Conservation (phyloP, 2,113 vertebrate species). For the Bettongia penicillata region DNA sequence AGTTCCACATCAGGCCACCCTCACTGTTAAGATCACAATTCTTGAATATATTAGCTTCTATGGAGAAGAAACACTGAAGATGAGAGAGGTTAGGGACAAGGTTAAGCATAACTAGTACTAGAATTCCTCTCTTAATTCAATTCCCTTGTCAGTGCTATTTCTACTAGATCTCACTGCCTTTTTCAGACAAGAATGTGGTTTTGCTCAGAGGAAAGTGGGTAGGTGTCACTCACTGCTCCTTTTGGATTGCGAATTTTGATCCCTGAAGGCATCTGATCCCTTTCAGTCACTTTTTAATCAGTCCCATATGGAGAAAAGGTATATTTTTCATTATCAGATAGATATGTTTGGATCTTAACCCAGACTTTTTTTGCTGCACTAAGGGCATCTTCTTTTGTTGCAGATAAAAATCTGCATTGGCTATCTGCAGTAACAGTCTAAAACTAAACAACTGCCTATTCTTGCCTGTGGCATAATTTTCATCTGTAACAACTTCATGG, state of each 20-base stretch:
- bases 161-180: not conserved
- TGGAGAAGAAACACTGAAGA: not conserved
- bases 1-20: not conserved
- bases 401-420: not conserved
- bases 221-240: not conserved
- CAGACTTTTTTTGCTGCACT: not conserved
- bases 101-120: not conserved
- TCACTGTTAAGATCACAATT: not conserved
- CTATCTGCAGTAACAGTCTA: not conserved
- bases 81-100: not conserved
- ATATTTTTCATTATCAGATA: constrained; percentile 1
- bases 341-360: not conserved
- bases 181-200: not conserved
- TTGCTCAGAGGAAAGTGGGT: not conserved
- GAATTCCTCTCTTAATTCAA: not conserved
- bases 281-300: not conserved
- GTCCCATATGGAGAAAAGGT: not conserved
- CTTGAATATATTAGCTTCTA: not conserved
- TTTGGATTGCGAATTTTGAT: not conserved
- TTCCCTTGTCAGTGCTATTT: not conserved
- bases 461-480: not conserved
- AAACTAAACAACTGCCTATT: constrained; percentile 5
- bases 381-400: not conserved
- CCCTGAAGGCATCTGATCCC: not conserved
- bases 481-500: not conserved